Evolutionary conservation across 2,888 invertebrate species (phyloP), one percentile per base, ranked within the genome.

Genomic region (Drosophila robusta): DNA sequence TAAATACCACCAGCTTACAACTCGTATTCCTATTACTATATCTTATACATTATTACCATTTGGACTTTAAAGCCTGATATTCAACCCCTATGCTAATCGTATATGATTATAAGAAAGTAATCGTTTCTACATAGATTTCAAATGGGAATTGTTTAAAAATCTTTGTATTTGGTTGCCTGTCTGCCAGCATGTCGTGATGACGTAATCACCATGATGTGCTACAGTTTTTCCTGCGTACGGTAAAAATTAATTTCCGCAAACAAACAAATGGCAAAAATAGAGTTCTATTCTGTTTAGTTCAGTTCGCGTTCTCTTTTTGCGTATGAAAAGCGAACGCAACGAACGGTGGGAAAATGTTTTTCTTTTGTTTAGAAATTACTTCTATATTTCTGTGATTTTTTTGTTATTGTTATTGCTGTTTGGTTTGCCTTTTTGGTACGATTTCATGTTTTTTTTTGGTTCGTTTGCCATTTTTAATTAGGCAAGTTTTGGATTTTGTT

Each of bases 191-290:
- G 51, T 47, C 47, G 34, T 45, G 9, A 70, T 74, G 74, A 74
- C 74, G 75, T 74, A 75, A 74, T 56, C 34, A n/a, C 39, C 32
- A 12, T 12, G 34, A 14, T 26, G 32, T 29, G 26, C 51, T 47
- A 67, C 60, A 47, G 26, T 58, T 74, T 74, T 68, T 52, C 50
- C 62, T 75, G 63, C 63, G 63, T 75, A 58, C 61, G 55, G 29
- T 61, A 49, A 52, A 75, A 65, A 51, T 61, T 9, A 77, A 77
- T 77, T 69, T 77, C 78, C 73, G 78, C 75, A 66, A 76, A 69
- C 74, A 70, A 73, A 65, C 73, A 76, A 76, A 63, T 63, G 50
- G 75, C 69, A 62, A 69, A 77, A 65, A 76, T 72, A 70, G 73
- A 76, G 78, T 70, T 64, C 39, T 26, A 2, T 29, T 29, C 29